Percentiles rank a stretch among this genome's conserved stretches.
phyloP scores from a whole-genome alignment of 2,888 invertebrate species.

The Nesidiocoris tenuis region DNA sequence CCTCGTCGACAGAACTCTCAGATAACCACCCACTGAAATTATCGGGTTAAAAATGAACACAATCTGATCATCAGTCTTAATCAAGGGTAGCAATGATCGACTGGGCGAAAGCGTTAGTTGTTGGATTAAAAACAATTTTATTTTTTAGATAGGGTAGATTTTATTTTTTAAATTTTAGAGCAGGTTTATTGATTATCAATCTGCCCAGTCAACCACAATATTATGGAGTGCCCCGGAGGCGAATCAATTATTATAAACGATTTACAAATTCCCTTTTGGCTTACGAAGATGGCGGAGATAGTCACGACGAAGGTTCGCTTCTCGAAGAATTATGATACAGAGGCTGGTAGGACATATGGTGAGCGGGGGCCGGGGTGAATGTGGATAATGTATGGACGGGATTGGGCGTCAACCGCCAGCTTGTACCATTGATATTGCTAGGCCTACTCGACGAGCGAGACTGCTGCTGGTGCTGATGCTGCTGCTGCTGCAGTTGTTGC shows the following conservation, averaged over 20 bases:
- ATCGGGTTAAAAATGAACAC: not conserved
- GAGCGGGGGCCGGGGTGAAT: conserved; percentile 46
- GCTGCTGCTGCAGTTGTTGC: too few relatives aligned
- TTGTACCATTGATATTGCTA: conserved; percentile 17
- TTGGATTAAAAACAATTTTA: too few relatives aligned
- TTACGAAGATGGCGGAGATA: conserved; percentile 24
- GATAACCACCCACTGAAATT: too few relatives aligned
- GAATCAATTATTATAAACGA: too few relatives aligned
- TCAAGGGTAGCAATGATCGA: not conserved
- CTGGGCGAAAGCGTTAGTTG: conserved; percentile 5
- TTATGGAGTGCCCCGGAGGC: too few relatives aligned
- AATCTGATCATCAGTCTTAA: conserved; percentile 32
- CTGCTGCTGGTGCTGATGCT: conserved; percentile 9
- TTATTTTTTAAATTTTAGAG: too few relatives aligned
- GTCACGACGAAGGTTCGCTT: conserved; percentile 49
- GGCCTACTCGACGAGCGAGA: not conserved
- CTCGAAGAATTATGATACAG: conserved; percentile 49
- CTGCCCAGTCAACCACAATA: too few relatives aligned
- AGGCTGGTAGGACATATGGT: conserved; percentile 48
- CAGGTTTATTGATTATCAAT: too few relatives aligned
- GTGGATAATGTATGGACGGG: conserved; percentile 49
- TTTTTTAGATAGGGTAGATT: too few relatives aligned
- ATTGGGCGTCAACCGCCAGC: conserved; percentile 47
- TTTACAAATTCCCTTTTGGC: too few relatives aligned
- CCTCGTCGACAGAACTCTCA: too few relatives aligned